Evolutionary conservation across 2,888 invertebrate genomes (phyloP).

Genomic region (Monochamus alternatus): DNA sequence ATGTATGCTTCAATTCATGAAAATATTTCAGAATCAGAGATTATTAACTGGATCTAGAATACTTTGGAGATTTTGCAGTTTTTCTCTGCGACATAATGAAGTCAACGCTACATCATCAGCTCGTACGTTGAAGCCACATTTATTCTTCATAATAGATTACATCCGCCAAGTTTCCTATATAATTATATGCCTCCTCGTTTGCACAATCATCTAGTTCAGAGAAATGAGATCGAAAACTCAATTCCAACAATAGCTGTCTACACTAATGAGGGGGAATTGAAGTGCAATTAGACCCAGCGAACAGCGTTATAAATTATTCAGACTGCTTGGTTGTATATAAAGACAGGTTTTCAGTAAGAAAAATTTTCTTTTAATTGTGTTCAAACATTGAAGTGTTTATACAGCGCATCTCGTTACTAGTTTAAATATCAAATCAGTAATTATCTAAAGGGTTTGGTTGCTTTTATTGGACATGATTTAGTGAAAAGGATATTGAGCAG

Average conservation of each 20-base stretch:
- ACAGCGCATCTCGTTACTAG: not conserved
- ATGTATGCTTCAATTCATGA: too few relatives aligned
- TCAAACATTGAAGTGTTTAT: constrained; percentile 13
- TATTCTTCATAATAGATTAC: too few relatives aligned
- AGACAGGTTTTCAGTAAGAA: constrained; percentile 15
- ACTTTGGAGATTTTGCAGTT: too few relatives aligned
- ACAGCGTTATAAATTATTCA: constrained; percentile 33
- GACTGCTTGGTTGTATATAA: constrained; percentile 8
- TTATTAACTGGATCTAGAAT: too few relatives aligned
- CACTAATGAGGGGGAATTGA: constrained; percentile 28
- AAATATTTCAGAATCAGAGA: too few relatives aligned
- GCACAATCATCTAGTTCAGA: constrained; percentile 16
- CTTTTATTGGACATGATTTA: too few relatives aligned
- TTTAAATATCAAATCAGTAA: not conserved
- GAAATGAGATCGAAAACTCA: constrained; percentile 25
- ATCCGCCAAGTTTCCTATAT: not conserved
- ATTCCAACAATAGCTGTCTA: constrained; percentile 28
- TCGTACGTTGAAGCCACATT: too few relatives aligned
- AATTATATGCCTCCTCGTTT: constrained; percentile 23
- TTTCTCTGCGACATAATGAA: too few relatives aligned
- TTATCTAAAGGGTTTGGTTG: too few relatives aligned
- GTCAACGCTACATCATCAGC: too few relatives aligned
- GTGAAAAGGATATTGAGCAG: too few relatives aligned
- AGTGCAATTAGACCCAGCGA: constrained; percentile 24
- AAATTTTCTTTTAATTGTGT: constrained; percentile 19